Base-by-base conservation (phyloP, 2,888 invertebrate species). In the Diplazon laetatorius region DNA sequence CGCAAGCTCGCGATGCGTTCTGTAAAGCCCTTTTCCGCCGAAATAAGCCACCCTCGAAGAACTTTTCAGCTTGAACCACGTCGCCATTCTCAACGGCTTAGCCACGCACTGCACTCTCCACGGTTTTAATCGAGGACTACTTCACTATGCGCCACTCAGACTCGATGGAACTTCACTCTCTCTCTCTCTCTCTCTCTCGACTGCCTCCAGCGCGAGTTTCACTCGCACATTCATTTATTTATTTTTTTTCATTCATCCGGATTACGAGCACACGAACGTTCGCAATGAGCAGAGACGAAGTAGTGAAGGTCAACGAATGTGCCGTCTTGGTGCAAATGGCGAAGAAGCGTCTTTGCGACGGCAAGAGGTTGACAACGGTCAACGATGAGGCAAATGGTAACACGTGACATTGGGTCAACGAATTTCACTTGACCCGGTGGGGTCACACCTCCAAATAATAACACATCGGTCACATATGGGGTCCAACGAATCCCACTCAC, bases 91-190 rank as follows among this genome's bases (percentile, higher is more conserved):
- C 35, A 60, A 60, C 52, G 39, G 39, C 18, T 60, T 39, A 44
- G 52, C 52, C 52, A 60, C 25, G 66, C 60, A 44, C 71, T 60
- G n/a, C 60, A 52, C 22, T 44, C 60, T 35, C 60, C 55, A 37
- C 48, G 55, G 48, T 68, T 62, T 44, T 68, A 68, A 68, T 62
- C 59, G 66, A 79, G 81, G 68, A 71, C 75, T 66, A 77, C 82
- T 81, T 57, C 65, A 69, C 65, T 76, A 73, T 76, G 79, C 62
- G 59, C 55, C 77, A 75, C 77, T 81, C 57, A 57, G 59, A 72
- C 70, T 65, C 76, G 75, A 81, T 74, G 78, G 72, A 71, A 74
- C 75, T 78, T 66, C 63, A 60, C 22, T 39, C 74, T n/a, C n/a
- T n/a, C n/a, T n/a, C n/a, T n/a, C n/a, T n/a, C n/a, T n/a, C n/a